Conservation (phyloP, 2,888 invertebrate genomes). For the Synanthedon formicaeformis region DNA sequence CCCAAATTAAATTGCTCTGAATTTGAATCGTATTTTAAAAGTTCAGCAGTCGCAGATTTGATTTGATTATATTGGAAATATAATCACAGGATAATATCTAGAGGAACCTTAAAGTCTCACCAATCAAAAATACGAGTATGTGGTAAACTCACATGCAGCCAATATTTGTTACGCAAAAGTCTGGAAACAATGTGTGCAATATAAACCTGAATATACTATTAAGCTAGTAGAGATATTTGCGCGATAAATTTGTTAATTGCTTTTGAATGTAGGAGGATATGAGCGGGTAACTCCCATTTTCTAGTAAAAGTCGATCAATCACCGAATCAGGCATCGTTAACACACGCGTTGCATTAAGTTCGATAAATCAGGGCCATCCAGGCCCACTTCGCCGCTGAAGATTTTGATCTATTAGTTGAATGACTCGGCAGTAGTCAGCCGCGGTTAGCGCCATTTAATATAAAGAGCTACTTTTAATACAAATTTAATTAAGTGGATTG, state of each 20-base stretch:
- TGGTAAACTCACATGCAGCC: too few relatives aligned
- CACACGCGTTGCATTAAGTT: slow-evolving; percentile 54
- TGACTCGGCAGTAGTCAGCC: slow-evolving; percentile 43
- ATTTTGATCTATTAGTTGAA: slow-evolving; percentile 64
- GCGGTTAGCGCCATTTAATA: slow-evolving; percentile 54
- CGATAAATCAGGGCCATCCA: slow-evolving; percentile 52
- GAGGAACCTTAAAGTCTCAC: too few relatives aligned
- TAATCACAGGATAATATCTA: too few relatives aligned
- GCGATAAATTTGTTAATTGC: slow-evolving; percentile 22
- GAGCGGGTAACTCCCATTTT: slow-evolving; percentile 33
- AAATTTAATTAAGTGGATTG: slow-evolving; percentile 66
- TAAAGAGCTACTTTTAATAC: slow-evolving; percentile 61
- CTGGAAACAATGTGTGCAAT: too few relatives aligned
- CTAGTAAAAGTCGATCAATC: slow-evolving; percentile 58
- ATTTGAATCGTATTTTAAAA: too few relatives aligned
- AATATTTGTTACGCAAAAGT: too few relatives aligned
- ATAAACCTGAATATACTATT: too few relatives aligned
- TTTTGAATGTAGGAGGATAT: slow-evolving; percentile 40
- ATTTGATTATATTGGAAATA: too few relatives aligned
- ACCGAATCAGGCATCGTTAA: slow-evolving; percentile 62
- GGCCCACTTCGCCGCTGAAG: slow-evolving; percentile 48
- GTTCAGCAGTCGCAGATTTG: too few relatives aligned
- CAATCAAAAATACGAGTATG: too few relatives aligned
- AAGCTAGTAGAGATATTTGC: background rate
- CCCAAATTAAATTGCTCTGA: too few relatives aligned